These are phyloP conservation scores for Nothobranchius furzeri DNA, from an alignment of 2,113 vertebrate genomes.

Conservation along the genomic window DNA sequence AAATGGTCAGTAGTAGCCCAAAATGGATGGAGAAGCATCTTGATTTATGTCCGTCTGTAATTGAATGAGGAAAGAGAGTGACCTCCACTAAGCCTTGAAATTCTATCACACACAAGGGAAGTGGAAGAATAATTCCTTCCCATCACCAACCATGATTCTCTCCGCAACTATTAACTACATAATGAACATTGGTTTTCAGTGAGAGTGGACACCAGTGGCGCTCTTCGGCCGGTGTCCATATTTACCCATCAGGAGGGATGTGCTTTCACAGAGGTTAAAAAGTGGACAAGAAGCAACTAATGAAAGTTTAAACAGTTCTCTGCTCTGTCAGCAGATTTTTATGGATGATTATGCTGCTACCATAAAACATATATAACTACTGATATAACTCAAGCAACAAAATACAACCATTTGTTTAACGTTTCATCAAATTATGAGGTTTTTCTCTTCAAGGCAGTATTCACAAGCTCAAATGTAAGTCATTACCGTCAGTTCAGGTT, in stretches of 20 bases:
- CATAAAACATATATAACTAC: constrained; percentile 50
- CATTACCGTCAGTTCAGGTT: constrained; percentile 11
- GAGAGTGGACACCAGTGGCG: constrained; percentile 25
- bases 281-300: constrained; percentile 27
- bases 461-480: constrained; percentile 10
- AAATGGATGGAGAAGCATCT: constrained; percentile 46
- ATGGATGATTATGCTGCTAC: constrained; percentile 43
- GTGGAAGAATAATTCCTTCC: constrained; percentile 43
- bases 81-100: constrained; percentile 51
- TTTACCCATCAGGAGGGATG: constrained; percentile 56
- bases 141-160: constrained; percentile 47
- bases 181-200: constrained; percentile 50
- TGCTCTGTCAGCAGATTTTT: constrained; percentile 51
- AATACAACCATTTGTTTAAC: constrained; percentile 53
- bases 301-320: constrained; percentile 45
- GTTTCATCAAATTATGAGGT: constrained; percentile 42
- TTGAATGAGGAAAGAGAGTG: constrained; percentile 54
- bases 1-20: constrained; percentile 53
- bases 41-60: constrained; percentile 67
- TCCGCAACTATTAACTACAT: constrained; percentile 49
- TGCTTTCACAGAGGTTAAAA: constrained; percentile 48
- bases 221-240: constrained; percentile 47
- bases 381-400: constrained; percentile 52
- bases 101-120: constrained; percentile 30
- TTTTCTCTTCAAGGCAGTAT: constrained; percentile 16